A percentile compares a stretch with the other conserved stretches of the same genome.
phyloP scores from a whole-genome alignment of 92 coral and sea anemone genomes.

The Actinostola sp. region DNA sequence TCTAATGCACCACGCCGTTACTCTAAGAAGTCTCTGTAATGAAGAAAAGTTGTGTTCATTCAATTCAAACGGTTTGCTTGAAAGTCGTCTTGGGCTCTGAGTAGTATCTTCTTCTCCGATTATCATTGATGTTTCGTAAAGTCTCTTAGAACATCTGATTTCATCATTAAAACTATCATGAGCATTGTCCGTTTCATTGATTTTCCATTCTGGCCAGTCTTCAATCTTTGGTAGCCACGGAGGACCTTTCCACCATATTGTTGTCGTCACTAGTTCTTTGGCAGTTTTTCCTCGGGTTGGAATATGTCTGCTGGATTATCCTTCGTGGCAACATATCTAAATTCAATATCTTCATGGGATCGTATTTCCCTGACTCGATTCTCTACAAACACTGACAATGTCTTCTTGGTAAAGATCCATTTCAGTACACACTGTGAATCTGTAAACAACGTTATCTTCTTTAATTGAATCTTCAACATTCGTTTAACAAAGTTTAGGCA shows the following conservation, averaged over 20 bases:
- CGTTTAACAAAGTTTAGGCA: slow-evolving; percentile 8
- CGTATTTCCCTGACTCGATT: slow-evolving; percentile 32
- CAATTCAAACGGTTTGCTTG: slow-evolving; percentile 5
- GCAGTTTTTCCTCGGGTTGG: slow-evolving; percentile 19
- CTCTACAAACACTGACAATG: slow-evolving; percentile 21
- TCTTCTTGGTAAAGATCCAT: slow-evolving; percentile 13
- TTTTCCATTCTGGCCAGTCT: slow-evolving; percentile 15
- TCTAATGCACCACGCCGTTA: slow-evolving; percentile 21
- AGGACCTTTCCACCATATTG: slow-evolving; percentile 5
- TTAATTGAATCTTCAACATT: neutral
- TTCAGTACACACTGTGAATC: slow-evolving; percentile 24
- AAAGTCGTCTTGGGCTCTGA: too few relatives aligned
- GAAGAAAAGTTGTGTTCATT: slow-evolving; percentile 16
- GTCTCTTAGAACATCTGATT: neutral
- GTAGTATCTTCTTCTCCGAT: slow-evolving; percentile 6
- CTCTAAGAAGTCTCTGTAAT: slow-evolving; percentile 28
- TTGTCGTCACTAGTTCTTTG: neutral
- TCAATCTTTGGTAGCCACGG: neutral
- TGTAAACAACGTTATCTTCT: slow-evolving; percentile 6
- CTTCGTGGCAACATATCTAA: slow-evolving; percentile 18
- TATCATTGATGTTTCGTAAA: neutral
- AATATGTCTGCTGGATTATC: slow-evolving; percentile 48
- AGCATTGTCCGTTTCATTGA: neutral
- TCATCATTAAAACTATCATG: neutral
- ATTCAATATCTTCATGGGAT: slow-evolving; percentile 17